Evolutionary conservation across 2,113 vertebrate species (phyloP).

Genomic region (Tragelaphus scriptus): DNA sequence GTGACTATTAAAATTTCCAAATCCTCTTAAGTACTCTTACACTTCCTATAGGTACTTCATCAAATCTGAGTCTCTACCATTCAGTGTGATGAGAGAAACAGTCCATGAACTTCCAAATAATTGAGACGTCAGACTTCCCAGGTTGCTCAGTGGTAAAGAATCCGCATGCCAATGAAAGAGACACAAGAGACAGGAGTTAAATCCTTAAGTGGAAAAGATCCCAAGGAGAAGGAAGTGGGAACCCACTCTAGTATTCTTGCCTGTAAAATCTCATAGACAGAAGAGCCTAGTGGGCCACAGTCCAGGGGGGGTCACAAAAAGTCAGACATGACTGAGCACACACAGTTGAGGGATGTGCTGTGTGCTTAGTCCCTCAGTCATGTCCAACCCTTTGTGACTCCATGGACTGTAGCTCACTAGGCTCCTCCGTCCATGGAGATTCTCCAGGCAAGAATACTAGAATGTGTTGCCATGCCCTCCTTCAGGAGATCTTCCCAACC

Average conservation of each 20-base stretch:
- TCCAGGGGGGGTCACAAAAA: background rate
- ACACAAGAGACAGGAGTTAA: background rate
- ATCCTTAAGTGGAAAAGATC: background rate
- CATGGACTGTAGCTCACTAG: background rate
- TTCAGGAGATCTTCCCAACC: background rate
- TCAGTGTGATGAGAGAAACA: background rate
- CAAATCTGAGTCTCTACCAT: background rate
- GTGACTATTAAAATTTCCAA: background rate
- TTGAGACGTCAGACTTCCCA: rapidly evolving
- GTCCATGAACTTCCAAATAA: background rate
- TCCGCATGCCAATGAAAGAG: background rate
- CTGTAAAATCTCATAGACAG: background rate
- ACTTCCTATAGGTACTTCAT: background rate
- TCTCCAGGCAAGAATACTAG: background rate
- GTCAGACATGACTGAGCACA: background rate
- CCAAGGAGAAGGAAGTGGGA: background rate
- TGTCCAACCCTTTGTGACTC: background rate
- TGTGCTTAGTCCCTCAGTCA: background rate
- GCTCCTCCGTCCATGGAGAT: background rate
- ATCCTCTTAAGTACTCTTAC: background rate
- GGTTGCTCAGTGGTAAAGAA: background rate
- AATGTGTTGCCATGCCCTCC: background rate
- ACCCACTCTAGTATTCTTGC: background rate
- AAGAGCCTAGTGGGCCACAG: background rate
- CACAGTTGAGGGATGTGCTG: background rate